phyloP scores from a whole-genome alignment of 1,140 invertebrate genomes.

The Harpegnathos saltator region DNA sequence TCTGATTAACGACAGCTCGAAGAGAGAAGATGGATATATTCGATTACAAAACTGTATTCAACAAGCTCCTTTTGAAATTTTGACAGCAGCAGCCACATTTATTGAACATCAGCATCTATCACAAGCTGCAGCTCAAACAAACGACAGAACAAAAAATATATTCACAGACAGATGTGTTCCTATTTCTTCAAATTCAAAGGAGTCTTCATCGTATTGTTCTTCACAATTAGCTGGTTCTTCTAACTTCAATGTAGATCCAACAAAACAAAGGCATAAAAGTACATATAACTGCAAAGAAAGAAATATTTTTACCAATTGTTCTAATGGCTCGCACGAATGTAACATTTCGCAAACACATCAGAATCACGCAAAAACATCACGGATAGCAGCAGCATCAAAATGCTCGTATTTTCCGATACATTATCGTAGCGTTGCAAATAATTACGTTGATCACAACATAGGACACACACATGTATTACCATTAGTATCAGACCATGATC shows the following conservation, averaged over 20 bases:
- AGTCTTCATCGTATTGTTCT: no score
- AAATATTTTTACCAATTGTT: slow-evolving; percentile 12
- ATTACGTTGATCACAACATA: slow-evolving; percentile 6
- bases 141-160: no score
- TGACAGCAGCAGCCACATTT: no score
- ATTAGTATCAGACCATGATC: background rate
- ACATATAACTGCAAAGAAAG: background rate
- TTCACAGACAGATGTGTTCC: no score
- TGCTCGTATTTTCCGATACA: background rate
- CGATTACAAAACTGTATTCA: background rate
- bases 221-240: background rate
- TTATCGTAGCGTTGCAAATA: background rate
- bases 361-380: background rate
- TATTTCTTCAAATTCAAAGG: background rate
- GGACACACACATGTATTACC: background rate
- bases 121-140: no score
- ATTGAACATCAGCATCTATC: no score
- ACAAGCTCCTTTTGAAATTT: background rate
- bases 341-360: slow-evolving; percentile 3
- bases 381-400: background rate
- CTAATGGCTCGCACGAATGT: slow-evolving; percentile 12
- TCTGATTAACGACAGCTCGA: background rate
- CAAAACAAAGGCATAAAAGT: background rate
- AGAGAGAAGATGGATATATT: background rate
- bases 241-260: slow-evolving; percentile 3